phyloP scores from a whole-genome alignment of 2,113 vertebrate genomes.

The Baryphthengus martii region DNA sequence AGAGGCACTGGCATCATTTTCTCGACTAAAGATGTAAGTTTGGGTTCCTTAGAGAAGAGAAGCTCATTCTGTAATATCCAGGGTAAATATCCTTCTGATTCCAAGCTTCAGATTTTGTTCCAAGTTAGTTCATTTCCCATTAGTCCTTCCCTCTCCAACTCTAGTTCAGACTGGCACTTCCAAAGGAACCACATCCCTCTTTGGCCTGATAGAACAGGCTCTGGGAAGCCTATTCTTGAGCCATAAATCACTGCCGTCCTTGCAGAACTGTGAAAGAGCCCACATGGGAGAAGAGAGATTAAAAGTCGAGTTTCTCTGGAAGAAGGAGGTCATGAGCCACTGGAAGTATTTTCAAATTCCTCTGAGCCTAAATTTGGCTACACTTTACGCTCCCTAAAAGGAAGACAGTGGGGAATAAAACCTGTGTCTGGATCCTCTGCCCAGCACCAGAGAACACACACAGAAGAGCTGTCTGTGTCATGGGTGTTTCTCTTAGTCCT shows the following conservation, averaged over 20 bases:
- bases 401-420: not conserved
- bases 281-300: not conserved
- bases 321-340: not conserved
- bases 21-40: conserved; percentile 77
- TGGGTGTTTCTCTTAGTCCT: not conserved
- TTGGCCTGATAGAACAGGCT: not conserved
- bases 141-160: not conserved
- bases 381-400: not conserved
- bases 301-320: not conserved
- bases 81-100: not conserved
- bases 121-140: not conserved
- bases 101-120: not conserved
- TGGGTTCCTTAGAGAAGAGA: not conserved
- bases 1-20: conserved; percentile 72
- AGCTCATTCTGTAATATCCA: not conserved
- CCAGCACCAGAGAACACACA: not conserved
- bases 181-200: not conserved
- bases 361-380: not conserved
- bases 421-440: not conserved
- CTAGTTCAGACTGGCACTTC: not conserved
- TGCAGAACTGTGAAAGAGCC: not conserved
- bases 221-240: not conserved
- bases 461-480: not conserved
- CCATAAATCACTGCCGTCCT: not conserved
- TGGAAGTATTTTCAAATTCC: not conserved